Evolutionary conservation across 2,888 invertebrate genomes (phyloP).

Genomic region (Rhogogaster chlorosoma): DNA sequence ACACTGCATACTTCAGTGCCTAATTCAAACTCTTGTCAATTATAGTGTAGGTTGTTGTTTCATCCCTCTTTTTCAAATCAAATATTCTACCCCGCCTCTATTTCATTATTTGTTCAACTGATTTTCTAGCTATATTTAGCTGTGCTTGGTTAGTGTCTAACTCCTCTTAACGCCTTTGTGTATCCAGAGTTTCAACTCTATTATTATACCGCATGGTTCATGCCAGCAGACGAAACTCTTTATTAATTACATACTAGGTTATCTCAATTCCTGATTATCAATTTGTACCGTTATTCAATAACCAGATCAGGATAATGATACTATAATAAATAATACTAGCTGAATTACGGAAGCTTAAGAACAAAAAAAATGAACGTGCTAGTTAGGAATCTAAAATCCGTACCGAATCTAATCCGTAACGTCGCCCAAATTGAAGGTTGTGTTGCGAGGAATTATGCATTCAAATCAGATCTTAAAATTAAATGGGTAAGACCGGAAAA

Average conservation of each 20-base stretch:
- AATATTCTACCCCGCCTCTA: not conserved
- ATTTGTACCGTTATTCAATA: not conserved
- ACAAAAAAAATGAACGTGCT: slow-evolving; percentile 62
- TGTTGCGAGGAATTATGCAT: slow-evolving; percentile 76
- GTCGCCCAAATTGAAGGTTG: slow-evolving; percentile 55
- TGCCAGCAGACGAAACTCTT: slow-evolving; percentile 6
- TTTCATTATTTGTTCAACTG: not conserved
- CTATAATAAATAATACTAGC: not conserved
- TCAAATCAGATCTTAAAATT: slow-evolving; percentile 87
- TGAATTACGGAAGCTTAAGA: not conserved
- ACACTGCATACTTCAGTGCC: slow-evolving; percentile 15
- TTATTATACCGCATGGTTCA: not conserved
- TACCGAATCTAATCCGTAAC: slow-evolving; percentile 53
- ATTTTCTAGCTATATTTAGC: not conserved
- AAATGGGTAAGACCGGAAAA: slow-evolving; percentile 89
- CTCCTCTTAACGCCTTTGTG: not conserved
- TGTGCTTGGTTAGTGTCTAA: not conserved
- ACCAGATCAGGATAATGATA: not conserved
- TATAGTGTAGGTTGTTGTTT: not conserved
- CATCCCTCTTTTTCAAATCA: slow-evolving; percentile 3
- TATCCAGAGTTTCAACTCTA: not conserved
- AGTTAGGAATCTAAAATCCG: slow-evolving; percentile 55
- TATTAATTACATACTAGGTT: no score
- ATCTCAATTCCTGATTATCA: not conserved
- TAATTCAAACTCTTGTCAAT: not conserved